phyloP scores from a whole-genome alignment of 2,888 invertebrate species.

The Chrysotoxum bicinctum region DNA sequence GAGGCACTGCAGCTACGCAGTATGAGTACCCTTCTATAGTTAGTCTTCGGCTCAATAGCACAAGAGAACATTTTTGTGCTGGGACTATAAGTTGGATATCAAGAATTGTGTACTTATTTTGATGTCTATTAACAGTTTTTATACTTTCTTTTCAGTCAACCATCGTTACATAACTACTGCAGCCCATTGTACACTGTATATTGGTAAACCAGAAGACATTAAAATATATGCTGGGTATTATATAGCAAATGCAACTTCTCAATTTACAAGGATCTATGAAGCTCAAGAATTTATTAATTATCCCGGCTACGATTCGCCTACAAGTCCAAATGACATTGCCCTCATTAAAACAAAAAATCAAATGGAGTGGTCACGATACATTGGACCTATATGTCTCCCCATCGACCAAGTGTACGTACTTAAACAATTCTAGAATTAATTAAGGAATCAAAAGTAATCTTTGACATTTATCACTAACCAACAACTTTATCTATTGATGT shows the following conservation, averaged over 20 bases:
- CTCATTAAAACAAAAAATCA: slow-evolving; percentile 78
- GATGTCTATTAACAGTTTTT: not conserved
- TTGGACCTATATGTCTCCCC: slow-evolving; percentile 84
- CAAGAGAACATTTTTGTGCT: not conserved
- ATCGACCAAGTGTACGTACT: not conserved
- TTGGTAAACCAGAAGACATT: not conserved
- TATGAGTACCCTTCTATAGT: slow-evolving; percentile 85
- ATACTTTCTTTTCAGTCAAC: not conserved
- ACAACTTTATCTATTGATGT: no score
- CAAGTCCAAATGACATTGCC: slow-evolving; percentile 82
- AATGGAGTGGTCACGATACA: slow-evolving; percentile 81
- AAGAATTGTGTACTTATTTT: not conserved
- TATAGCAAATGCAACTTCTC: not conserved
- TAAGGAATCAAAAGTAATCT: not conserved
- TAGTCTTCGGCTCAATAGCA: not conserved
- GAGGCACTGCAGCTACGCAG: slow-evolving; percentile 82
- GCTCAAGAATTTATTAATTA: slow-evolving; percentile 79
- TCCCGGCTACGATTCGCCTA: slow-evolving; percentile 55
- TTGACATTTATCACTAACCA: not conserved
- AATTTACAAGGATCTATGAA: slow-evolving; percentile 8
- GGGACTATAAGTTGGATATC: slow-evolving; percentile 12
- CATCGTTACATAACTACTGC: slow-evolving; percentile 2
- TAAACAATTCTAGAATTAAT: not conserved
- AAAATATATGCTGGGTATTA: not conserved
- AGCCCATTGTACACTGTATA: not conserved